Percentiles rank a stretch among this genome's conserved stretches.
These are phyloP conservation scores for Calonectris borealis DNA, from an alignment of 2,113 vertebrate species.

Conservation along the genomic window DNA sequence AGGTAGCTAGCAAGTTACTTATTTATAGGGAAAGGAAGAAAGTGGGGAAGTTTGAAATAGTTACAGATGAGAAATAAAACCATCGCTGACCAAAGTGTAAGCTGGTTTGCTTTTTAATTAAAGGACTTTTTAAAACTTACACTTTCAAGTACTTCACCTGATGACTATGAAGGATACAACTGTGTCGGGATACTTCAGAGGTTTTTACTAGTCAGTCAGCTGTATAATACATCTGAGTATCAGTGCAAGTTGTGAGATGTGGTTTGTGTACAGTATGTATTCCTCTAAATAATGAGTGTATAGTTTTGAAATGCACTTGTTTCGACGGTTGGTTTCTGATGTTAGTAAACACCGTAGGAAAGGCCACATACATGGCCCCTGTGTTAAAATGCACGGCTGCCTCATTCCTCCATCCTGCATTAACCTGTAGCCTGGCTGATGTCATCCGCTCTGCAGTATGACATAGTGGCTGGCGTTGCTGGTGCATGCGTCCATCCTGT, in stretches of 20 bases:
- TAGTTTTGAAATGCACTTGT: background rate
- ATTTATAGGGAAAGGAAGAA: background rate
- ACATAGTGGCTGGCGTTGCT: background rate
- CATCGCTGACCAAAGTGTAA: background rate
- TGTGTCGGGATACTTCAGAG: background rate
- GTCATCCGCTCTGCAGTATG: constrained; percentile 38
- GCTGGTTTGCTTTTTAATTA: background rate
- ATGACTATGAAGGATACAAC: background rate
- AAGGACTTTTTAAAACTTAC: background rate
- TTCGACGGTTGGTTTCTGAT: accelerated
- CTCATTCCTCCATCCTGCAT: background rate
- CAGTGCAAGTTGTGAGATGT: background rate
- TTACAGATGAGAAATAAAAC: background rate
- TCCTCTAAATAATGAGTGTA: background rate
- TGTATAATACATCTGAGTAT: too few species aligned
- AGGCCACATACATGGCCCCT: accelerated
- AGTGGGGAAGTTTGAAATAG: background rate
- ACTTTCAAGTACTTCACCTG: background rate
- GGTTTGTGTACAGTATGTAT: background rate
- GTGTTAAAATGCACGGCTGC: background rate
- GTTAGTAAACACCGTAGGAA: background rate
- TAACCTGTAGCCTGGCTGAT: constrained; percentile 47
- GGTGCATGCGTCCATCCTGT: constrained; percentile 22
- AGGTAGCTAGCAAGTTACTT: background rate
- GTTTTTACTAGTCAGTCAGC: background rate